A percentile compares a stretch with the other conserved stretches of the same genome.
phyloP scores from a whole-genome alignment of 2,888 invertebrate species.

The Cryptus armator region DNA sequence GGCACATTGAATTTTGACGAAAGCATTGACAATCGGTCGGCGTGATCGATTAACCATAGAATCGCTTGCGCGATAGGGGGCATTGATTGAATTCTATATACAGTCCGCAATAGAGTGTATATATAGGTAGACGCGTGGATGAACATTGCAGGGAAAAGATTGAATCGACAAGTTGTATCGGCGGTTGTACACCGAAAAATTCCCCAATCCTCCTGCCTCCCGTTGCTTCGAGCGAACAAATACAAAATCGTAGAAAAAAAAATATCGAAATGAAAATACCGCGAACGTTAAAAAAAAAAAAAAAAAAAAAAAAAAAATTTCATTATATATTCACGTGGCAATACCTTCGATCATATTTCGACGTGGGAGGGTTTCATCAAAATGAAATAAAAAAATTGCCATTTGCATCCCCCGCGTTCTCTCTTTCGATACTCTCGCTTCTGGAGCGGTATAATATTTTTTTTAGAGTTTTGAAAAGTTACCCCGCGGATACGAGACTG shows the following conservation, averaged over 20 bases:
- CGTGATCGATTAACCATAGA: conserved; percentile 49
- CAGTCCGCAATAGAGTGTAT: conserved; percentile 11
- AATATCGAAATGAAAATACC: conserved; percentile 42
- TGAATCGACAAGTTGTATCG: conserved; percentile 58
- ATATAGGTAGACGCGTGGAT: conserved; percentile 45
- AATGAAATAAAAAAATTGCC: conserved; percentile 56
- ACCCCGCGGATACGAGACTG: neutral
- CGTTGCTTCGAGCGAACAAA: conserved; percentile 40
- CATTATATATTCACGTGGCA: neutral
- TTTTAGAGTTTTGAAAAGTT: conserved; percentile 3
- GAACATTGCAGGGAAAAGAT: conserved; percentile 57
- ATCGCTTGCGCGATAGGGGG: conserved; percentile 48
- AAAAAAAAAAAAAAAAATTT: conserved; percentile 21
- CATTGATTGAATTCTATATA: conserved; percentile 70
- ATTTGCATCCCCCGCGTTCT: conserved; percentile 26
- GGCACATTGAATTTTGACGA: conserved; percentile 11
- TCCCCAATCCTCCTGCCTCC: conserved; percentile 47
- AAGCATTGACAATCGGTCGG: conserved; percentile 40
- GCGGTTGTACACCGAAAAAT: conserved; percentile 39
- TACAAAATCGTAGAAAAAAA: conserved; percentile 31
- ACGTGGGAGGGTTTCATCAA: conserved; percentile 54
- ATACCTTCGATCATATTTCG: conserved; percentile 42
- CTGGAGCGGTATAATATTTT: neutral
- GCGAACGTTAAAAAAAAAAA: conserved; percentile 17
- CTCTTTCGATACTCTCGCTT: neutral